Base-by-base conservation (phyloP, 2,113 vertebrate genomes). In the Manacus vitellinus region DNA sequence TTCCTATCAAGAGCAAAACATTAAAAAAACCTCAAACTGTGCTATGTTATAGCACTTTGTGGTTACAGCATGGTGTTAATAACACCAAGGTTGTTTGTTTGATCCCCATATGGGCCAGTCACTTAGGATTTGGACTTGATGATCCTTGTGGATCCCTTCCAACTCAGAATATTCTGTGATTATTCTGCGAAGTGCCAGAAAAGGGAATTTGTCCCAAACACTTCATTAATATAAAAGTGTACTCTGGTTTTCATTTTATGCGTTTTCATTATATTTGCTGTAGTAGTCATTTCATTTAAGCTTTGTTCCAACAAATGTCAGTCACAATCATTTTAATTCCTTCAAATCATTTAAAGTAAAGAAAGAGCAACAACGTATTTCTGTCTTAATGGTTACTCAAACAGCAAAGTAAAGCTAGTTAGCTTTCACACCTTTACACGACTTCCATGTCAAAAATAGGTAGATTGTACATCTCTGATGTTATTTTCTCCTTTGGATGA, bases 1-100 rank as follows among this genome's bases (percentile, higher is more conserved):
- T 88, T 91, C 77, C 79, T 49, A 82, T 82, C 23, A 88, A 80
- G 37, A 89, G 51, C 10, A 81, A 92, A 80, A n/a, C 25, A 70
- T 59, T 24, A 49, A 93, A 82, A 67, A 43, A 8, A 0, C 0
- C 12, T 13, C 12, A 41, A 41, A 35, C 31, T 35, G 16, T 73
- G 39, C 30, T 74, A 19, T 72, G 7, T 70, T 92, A 12, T 25
- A 83, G 62, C 56, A 68, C 30, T 84, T 94, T 22, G 37, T 14
- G 27, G 11, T 30, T 63, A 21, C 18, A 21, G 39, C 18, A 30
- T 31, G 28, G 27, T 28, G 61, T 63, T 30, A 43, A 43, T 43
- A 43, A 63, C 27, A 10, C 61, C 19, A 43, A 41, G 61, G 19
- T 41, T 30, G 16, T 39, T 8, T 12, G 17, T 63, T 63, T 63